Percentiles rank a stretch among this genome's conserved stretches.
Conservation (phyloP, 2,797 vertebrate species). For the Melanotaenia maccullochi region DNA sequence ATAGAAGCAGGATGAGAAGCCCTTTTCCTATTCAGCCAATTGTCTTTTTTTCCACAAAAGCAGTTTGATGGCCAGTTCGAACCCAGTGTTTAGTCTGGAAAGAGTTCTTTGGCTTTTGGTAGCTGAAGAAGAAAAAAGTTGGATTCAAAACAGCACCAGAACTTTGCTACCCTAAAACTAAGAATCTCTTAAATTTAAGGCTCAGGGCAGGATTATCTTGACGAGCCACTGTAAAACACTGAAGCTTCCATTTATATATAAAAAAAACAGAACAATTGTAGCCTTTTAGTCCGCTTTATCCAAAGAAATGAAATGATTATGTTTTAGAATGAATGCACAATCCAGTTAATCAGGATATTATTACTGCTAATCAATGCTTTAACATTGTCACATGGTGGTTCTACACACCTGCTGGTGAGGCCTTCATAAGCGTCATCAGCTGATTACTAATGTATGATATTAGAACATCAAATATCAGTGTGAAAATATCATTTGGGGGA, state of each 20-base stretch:
- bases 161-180: not conserved
- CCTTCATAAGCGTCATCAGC: not conserved
- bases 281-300: not conserved
- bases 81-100: not conserved
- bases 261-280: not conserved
- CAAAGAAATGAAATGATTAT: not conserved
- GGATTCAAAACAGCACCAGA: not conserved
- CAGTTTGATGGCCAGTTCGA: slow-evolving; percentile 8
- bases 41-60: slow-evolving; percentile 13
- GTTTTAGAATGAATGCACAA: not conserved
- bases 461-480: not conserved
- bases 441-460: not conserved
- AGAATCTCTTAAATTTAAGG: not conserved
- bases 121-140: not conserved
- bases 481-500: not conserved
- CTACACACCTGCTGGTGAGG: not conserved
- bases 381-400: not conserved
- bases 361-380: not conserved
- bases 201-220: not conserved
- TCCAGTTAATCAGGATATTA: not conserved
- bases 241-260: not conserved
- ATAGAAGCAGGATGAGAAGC: slow-evolving; percentile 25
- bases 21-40: slow-evolving; percentile 23
- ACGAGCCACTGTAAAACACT: not conserved
- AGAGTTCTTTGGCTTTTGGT: not conserved